A percentile compares a stretch with the other conserved stretches of the same genome.
Conservation (phyloP, 2,888 invertebrate species). For the Lacanobia oleracea region DNA sequence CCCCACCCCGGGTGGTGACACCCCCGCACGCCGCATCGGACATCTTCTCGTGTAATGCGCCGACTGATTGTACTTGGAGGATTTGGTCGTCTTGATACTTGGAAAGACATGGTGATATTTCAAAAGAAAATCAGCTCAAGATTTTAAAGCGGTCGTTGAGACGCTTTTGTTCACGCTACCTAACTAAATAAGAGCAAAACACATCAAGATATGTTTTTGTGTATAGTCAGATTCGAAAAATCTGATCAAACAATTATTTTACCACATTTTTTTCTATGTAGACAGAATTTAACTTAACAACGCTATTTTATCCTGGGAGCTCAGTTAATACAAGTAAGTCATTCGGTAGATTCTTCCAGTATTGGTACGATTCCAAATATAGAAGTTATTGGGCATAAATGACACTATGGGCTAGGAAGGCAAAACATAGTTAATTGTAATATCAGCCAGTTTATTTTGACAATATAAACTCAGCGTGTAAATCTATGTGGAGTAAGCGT, state of each 20-base stretch:
- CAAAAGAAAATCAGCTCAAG: neutral
- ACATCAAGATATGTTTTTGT: neutral
- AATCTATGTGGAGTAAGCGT: too few species aligned
- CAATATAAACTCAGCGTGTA: too few species aligned
- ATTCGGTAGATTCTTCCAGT: neutral
- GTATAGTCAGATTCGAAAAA: neutral
- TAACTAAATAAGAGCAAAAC: neutral
- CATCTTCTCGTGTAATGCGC: slow-evolving; percentile 82
- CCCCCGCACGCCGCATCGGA: slow-evolving; percentile 75
- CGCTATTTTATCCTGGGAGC: neutral
- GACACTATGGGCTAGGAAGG: neutral
- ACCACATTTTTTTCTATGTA: neutral
- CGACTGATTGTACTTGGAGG: slow-evolving; percentile 79
- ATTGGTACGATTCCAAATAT: neutral
- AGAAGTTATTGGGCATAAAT: neutral
- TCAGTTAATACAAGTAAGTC: neutral
- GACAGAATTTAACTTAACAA: too few species aligned
- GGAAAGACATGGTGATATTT: neutral
- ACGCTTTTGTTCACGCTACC: neutral
- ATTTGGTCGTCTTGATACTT: slow-evolving; percentile 68
- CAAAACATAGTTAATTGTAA: neutral
- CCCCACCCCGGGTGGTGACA: slow-evolving; percentile 63
- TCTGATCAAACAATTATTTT: too few species aligned
- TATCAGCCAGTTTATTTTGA: too few species aligned
- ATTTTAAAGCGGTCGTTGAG: neutral